Base-by-base conservation (phyloP, 2,797 vertebrate species). In the Eremophila alpestris region DNA sequence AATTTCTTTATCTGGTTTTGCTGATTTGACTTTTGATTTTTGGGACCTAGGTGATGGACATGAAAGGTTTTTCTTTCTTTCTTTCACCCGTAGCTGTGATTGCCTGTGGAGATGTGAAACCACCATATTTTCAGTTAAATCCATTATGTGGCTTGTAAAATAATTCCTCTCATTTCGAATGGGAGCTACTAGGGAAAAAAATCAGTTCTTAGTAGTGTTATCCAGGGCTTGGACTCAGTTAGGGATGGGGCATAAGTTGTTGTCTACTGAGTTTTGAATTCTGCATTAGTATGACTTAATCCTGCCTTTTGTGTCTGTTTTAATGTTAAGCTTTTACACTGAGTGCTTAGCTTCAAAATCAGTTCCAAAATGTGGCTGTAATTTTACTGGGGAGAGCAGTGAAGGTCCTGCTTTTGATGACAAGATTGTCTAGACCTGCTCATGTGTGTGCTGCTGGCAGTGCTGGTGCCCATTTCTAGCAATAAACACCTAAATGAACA, bases 1-100 rank as follows among this genome's bases (percentile, higher is more conserved):
- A 51, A 41, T 29, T 48, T 51, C 40, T 83, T 46, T 22, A 18
- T 68, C 51, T 9, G 0, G 13, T 76, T 89, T 71, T 74, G 24
- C 77, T 59, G 38, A 46, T 90, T 67, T 67, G 27, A 30, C 9
- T 55, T 58, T 29, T 68, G 59, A 23, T 41, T 79, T 89, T 85
- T 48, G 56, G 27, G 26, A 52, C 30, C 9, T 38, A 6, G 38
- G 20, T 6, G 2, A 14, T 1, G 2, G 69, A 27, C 1, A 2
- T 8, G 13, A 34, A 17, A 59, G 19, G 32, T 36, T 7, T 48
- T 36, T 49, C 34, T 62, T 10, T 59, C 41, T 54, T 7, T 60
- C 48, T 51, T 59, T 51, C 29, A 29, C 30, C 21, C 0, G 0
- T 38, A 27, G 26, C 52, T 54, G 16, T 8, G 9, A 24, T 75